Evolutionary conservation across 2,113 vertebrate species (phyloP), one percentile per base, ranked within the genome.

Genomic region (Eulacestoma nigropectus): DNA sequence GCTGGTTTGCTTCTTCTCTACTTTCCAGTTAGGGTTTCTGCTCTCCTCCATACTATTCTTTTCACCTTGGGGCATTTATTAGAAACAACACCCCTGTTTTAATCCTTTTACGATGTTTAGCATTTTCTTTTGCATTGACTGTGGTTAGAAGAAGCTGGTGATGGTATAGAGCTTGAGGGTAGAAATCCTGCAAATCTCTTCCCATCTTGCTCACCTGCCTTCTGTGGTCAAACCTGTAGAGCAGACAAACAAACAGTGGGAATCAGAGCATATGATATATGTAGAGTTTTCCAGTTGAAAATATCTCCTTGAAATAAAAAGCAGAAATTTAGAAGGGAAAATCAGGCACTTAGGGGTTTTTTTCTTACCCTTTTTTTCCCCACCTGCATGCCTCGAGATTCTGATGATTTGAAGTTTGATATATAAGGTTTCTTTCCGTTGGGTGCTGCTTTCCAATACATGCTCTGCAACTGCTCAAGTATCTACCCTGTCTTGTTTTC

Each of bases 271-370:
- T 39, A 25, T 30, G 16, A 46, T 56, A 7, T 20, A 30, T 12
- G 16, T 16, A n/a, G 35, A 92, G 9, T 83, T 76, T 57, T 59
- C 7, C 1, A 33, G 19, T 4, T 63, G 60, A 91, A 91, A 78
- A 30, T 8, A 46, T 37, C 20, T 56, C 12, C 60, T 55, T 77
- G 37, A 74, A 33, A 76, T 56, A 68, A 93, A 87, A 89, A 79
- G n/a, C 32, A 60, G 32, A 87, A 72, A 47, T 69, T 35, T 12
- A 26, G 39, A 87, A 75, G 13, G 32, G 21, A 78, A 70, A 68
- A 72, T 18, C 16, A 87, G 25, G 5, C 17, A n/a, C 17, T 84
- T 2, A 0, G 9, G 19, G 4, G 44, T 37, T 16, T 0, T 5
- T 57, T 52, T 49, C 60, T n/a, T 9, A 18, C 14, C 11, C 7